phyloP scores from a whole-genome alignment of 1,140 invertebrate species.

The Meloidogyne hapla region DNA sequence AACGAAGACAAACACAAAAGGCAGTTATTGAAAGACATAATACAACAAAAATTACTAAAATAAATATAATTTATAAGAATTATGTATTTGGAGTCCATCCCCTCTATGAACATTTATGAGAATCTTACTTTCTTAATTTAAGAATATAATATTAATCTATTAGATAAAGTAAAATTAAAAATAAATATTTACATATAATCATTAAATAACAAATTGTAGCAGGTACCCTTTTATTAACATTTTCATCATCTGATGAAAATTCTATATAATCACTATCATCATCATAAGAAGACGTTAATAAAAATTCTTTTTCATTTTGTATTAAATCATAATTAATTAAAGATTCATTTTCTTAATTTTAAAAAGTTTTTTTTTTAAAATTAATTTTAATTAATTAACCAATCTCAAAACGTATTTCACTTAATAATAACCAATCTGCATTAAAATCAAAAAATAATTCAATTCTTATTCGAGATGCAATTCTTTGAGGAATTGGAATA shows the following conservation, averaged over 20 bases:
- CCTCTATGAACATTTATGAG: no score
- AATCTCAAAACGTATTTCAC: slow-evolving; percentile 44
- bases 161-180: no score
- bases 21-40: neutral
- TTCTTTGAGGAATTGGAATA: slow-evolving; percentile 40
- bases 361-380: neutral
- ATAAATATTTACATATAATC: neutral
- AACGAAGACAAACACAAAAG: slow-evolving; percentile 13
- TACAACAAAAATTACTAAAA: neutral
- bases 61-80: neutral
- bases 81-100: no score
- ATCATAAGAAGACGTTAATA: neutral
- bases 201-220: neutral
- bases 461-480: slow-evolving; percentile 31
- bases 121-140: no score
- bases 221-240: neutral
- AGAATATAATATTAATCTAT: neutral
- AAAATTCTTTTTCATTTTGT: neutral
- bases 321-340: neutral
- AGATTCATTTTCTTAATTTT: neutral
- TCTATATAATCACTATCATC: neutral
- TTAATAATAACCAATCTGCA: slow-evolving; percentile 40
- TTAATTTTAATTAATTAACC: slow-evolving; percentile 21
- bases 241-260: neutral
- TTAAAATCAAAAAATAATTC: slow-evolving; percentile 38